Percentiles rank a stretch among this genome's conserved stretches.
These are phyloP conservation scores for Barnardius zonarius DNA, from an alignment of 2,113 vertebrate species.

Conservation along the genomic window DNA sequence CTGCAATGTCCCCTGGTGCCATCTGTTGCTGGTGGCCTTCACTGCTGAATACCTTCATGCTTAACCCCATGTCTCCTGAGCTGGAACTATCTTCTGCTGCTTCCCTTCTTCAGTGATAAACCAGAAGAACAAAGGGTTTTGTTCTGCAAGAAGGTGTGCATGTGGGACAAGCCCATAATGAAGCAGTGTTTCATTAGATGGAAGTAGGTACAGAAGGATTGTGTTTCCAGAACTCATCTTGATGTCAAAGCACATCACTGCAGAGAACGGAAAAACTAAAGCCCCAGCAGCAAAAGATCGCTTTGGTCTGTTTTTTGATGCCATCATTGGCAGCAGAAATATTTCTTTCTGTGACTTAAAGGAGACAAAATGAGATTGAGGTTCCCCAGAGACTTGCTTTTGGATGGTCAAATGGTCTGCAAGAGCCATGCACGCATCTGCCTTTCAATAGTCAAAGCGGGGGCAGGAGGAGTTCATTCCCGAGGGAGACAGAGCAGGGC, in stretches of 20 bases:
- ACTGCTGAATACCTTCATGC: accelerated
- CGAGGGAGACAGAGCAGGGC: not conserved
- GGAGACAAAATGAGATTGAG: not conserved
- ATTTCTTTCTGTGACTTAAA: not conserved
- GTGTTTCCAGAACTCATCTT: not conserved
- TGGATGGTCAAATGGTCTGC: not conserved
- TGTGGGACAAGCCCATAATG: not conserved
- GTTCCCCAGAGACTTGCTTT: not conserved
- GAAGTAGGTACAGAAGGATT: not conserved
- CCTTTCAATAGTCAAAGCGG: not conserved
- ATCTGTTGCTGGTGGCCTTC: not conserved
- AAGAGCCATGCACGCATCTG: not conserved
- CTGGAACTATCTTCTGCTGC: not conserved
- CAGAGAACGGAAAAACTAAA: not conserved
- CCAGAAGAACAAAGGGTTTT: not conserved
- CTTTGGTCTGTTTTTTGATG: not conserved
- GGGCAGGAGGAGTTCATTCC: not conserved
- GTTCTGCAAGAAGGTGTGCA: not conserved
- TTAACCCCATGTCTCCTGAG: not conserved
- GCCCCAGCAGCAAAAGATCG: not conserved
- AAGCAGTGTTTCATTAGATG: not conserved
- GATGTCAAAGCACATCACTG: not conserved
- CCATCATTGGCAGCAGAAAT: not conserved
- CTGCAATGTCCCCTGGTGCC: not conserved
- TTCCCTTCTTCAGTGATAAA: not conserved